A percentile compares a stretch with the other conserved stretches of the same genome.
These are phyloP conservation scores for Clepsis dumicolana DNA, from an alignment of 2,888 invertebrate species.

Conservation along the genomic window DNA sequence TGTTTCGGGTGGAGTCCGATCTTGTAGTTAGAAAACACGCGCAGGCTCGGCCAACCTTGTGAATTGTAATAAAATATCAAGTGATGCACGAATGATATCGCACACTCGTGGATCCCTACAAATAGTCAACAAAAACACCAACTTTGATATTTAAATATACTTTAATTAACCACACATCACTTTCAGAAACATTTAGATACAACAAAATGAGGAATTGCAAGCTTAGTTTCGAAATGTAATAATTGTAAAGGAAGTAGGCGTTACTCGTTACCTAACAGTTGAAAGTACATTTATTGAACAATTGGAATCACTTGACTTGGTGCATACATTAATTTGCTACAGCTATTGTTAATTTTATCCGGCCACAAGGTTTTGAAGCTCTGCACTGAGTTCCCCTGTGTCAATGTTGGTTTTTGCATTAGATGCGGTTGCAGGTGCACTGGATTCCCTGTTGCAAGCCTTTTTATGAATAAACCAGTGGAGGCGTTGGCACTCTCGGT, in stretches of 20 bases:
- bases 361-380: constrained; percentile 82
- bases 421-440: constrained; percentile 62
- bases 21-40: no score
- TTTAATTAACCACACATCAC: constrained; percentile 41
- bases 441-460: constrained; percentile 89
- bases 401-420: constrained; percentile 71
- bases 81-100: no score
- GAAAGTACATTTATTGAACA: constrained; percentile 36
- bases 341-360: constrained; percentile 57
- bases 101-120: background rate
- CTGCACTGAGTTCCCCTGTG: constrained; percentile 78
- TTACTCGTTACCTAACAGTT: constrained; percentile 35
- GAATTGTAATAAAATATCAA: no score
- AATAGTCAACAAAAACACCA: background rate
- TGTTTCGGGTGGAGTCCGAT: no score
- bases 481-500: constrained; percentile 96
- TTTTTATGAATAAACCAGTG: constrained; percentile 98
- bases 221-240: constrained; percentile 30
- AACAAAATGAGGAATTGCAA: constrained; percentile 36
- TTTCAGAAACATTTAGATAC: constrained; percentile 42
- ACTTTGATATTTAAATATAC: constrained; percentile 24
- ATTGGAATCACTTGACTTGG: constrained; percentile 41
- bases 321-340: constrained; percentile 41
- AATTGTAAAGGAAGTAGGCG: constrained; percentile 32
- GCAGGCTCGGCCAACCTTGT: no score